phyloP scores from a whole-genome alignment of 2,113 vertebrate genomes.

The Caranx ignobilis region DNA sequence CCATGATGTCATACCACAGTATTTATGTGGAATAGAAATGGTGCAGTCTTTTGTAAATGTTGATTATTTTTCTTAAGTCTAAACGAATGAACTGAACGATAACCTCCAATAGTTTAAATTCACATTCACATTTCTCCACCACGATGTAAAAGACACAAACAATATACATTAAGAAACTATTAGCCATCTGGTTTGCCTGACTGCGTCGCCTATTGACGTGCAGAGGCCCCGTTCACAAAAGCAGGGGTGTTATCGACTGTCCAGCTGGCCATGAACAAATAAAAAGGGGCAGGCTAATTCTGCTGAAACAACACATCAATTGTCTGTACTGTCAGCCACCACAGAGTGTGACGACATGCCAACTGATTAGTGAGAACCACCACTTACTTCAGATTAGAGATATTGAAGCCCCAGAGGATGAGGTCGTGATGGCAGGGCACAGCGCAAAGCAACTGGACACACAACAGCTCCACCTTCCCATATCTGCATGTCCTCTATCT shows the following conservation, averaged over 20 bases:
- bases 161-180: conserved; percentile 29
- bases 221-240: conserved; percentile 62
- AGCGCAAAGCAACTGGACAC: conserved; percentile 5
- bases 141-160: conserved; percentile 23
- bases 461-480: neutral
- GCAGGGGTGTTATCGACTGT: conserved; percentile 71
- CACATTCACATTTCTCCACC: conserved; percentile 9
- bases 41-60: neutral
- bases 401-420: conserved; percentile 72
- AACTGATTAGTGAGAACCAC: conserved; percentile 71
- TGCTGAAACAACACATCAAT: conserved; percentile 69
- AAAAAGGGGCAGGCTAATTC: conserved; percentile 70
- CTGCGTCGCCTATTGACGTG: conserved; percentile 6
- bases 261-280: conserved; percentile 74
- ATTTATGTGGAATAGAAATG: neutral
- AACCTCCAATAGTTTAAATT: conserved; percentile 2
- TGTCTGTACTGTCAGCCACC: conserved; percentile 62
- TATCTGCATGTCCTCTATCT: conserved; percentile 32
- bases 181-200: conserved; percentile 32
- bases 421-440: conserved; percentile 53
- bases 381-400: conserved; percentile 77
- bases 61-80: neutral
- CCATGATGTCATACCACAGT: neutral
- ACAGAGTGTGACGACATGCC: conserved; percentile 67
- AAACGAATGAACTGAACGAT: neutral